phyloP scores from a whole-genome alignment of 2,113 vertebrate genomes.

The Nicator chloris region DNA sequence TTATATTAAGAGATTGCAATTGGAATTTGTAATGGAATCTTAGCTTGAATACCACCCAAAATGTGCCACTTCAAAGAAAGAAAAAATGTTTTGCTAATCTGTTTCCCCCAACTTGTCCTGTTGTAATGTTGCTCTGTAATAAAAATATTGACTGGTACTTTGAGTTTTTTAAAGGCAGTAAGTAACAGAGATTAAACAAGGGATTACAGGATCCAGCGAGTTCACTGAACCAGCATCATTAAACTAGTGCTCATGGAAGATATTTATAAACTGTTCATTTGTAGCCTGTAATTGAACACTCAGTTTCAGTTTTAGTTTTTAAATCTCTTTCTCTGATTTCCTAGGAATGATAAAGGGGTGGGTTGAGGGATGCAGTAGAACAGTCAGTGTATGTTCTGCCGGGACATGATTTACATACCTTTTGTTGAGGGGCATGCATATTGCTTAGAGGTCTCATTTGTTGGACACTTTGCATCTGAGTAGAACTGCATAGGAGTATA shows the following conservation, averaged over 20 bases:
- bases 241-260: neutral
- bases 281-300: neutral
- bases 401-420: neutral
- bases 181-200: slow-evolving; percentile 34
- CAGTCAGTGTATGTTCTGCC: neutral
- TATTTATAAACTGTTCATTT: slow-evolving; percentile 44
- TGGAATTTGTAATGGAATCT: neutral
- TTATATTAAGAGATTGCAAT: slow-evolving; percentile 13
- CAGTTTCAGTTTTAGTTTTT: neutral
- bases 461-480: neutral
- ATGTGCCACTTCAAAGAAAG: neutral
- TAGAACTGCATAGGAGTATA: neutral
- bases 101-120: neutral
- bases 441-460: neutral
- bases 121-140: neutral
- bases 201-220: neutral
- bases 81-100: neutral
- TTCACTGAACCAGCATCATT: neutral
- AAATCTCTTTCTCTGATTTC: neutral
- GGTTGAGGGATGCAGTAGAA: neutral
- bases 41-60: neutral
- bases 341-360: neutral
- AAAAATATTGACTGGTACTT: neutral
- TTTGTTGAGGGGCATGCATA: neutral
- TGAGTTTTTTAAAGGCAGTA: neutral